Evolutionary conservation across 2,888 invertebrate genomes (phyloP), one percentile per base, ranked within the genome.

Genomic region (Heteropelma amictum): DNA sequence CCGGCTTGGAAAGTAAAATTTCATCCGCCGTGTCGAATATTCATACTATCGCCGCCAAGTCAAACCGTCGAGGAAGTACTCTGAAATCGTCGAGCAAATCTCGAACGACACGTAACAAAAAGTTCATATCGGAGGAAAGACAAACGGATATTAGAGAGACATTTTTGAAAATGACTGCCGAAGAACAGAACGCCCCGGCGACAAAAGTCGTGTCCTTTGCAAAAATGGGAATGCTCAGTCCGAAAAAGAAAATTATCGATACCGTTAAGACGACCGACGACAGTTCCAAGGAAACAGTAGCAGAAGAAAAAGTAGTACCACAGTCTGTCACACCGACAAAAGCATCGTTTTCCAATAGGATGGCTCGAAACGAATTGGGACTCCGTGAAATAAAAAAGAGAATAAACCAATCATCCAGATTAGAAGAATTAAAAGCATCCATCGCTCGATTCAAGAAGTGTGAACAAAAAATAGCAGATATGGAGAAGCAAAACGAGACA

Each of bases 361-460:
- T 90, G 4, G 90, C 91, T 4, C 91, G 90, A 6, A 91, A 93
- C 82, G 93, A 95, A 74, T 89, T 94, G 45, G 93, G 92, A 77
- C 90, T 95, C 56, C 93, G 93, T 23, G 94, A 95, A 79, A 93
- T 96, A 8, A 93, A 93, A 84, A 92, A 91, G 67, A 94, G 92
- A 86, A 89, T 96, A 75, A 91, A 91, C 54, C 91, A 92, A 45
- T 95, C 94, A 84, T 92, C 92, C 58, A 92, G 94, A 81, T 89
- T 95, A 79, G 92, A 92, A 54, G 94, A 95, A 84, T 85, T 95
- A 3, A 93, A 92, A 84, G 93, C 93, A 3, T 92, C 93, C 0
- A 91, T 95, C 23, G 91, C 92, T 5, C 91, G 92, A 42, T 92
- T 95, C 42, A 93, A 93, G 65, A 92, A 93, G 77, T 90, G 91